phyloP scores from a whole-genome alignment of 2,113 vertebrate genomes.

The Steatornis caripensis region DNA sequence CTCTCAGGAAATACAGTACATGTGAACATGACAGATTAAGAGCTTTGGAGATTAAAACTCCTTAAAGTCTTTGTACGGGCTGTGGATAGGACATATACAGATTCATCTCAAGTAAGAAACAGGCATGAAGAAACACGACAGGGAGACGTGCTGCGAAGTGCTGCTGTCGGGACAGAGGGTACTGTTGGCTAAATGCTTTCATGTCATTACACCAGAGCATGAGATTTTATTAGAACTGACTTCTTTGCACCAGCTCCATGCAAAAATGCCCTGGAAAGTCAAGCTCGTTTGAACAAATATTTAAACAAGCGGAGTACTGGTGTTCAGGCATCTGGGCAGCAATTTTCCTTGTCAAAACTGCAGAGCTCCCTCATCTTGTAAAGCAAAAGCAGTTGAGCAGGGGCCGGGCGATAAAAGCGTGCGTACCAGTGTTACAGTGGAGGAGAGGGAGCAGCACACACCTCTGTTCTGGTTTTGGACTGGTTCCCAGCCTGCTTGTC shows the following conservation, averaged over 20 bases:
- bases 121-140: neutral
- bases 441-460: neutral
- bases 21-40: neutral
- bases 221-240: neutral
- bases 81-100: neutral
- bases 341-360: neutral
- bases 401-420: neutral
- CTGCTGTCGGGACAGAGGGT: neutral
- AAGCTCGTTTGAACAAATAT: conserved; percentile 8
- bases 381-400: neutral
- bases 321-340: conserved; percentile 1
- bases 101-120: neutral
- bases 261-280: neutral
- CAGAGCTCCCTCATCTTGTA: neutral
- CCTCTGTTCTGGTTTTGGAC: neutral
- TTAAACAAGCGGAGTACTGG: neutral
- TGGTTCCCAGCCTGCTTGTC: neutral
- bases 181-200: neutral
- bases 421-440: neutral
- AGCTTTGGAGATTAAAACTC: neutral
- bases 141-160: neutral
- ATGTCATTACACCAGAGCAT: neutral
- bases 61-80: neutral
- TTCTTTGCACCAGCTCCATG: neutral
- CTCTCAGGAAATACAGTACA: conserved; percentile 27